These are phyloP conservation scores for Brachyrhaphis roseni DNA, from an alignment of 2,797 vertebrate species.

Conservation along the genomic window DNA sequence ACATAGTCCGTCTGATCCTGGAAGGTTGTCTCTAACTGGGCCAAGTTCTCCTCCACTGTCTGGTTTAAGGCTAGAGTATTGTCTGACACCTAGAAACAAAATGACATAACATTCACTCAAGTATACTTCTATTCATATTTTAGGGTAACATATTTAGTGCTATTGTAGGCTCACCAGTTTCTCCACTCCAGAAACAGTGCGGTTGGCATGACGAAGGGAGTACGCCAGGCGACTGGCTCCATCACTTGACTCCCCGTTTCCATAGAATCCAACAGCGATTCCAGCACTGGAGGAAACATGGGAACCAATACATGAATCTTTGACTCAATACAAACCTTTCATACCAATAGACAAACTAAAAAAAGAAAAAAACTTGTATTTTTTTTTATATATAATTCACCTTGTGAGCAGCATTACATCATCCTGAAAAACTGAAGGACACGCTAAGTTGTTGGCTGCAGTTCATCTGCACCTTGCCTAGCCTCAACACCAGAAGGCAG, in stretches of 20 bases:
- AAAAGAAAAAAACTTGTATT: rapidly evolving
- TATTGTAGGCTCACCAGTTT: constrained; percentile 84
- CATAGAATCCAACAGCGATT: constrained; percentile 97
- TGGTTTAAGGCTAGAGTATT: constrained; percentile 88
- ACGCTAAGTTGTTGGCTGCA: constrained; percentile 23
- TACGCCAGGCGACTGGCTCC: constrained; percentile 93
- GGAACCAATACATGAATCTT: constrained; percentile 13
- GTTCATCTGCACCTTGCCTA: constrained; percentile 13
- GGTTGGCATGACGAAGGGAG: constrained; percentile 95
- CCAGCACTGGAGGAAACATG: constrained; percentile 84
- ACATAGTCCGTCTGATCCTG: constrained; percentile 86
- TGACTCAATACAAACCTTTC: not conserved
- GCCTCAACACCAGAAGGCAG: constrained; percentile 47
- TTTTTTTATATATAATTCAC: not conserved
- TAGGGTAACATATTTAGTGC: not conserved
- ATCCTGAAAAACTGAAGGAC: not conserved
- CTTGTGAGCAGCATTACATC: no score
- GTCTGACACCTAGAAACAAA: constrained; percentile 83
- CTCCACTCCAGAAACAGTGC: constrained; percentile 92
- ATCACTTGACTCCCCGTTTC: constrained; percentile 96
- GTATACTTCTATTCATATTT: not conserved
- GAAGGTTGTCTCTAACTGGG: constrained; percentile 85
- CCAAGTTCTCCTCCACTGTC: constrained; percentile 87
- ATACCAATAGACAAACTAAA: not conserved
- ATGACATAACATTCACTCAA: not conserved